phyloP scores from a whole-genome alignment of 2,113 vertebrate genomes.

The Ardeotis arabs region DNA sequence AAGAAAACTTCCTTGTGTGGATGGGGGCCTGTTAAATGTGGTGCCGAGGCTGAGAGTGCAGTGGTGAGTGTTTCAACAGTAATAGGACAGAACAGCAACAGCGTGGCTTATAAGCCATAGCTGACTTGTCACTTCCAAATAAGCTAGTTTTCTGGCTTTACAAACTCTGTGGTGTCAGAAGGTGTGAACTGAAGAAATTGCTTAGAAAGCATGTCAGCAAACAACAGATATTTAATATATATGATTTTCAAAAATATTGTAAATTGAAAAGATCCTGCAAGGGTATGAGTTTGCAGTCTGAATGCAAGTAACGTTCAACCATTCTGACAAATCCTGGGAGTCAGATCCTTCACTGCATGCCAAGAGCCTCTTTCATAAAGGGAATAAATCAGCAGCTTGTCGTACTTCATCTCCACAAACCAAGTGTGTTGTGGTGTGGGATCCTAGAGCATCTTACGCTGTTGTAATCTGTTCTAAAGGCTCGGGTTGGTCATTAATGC shows the following conservation, averaged over 20 bases:
- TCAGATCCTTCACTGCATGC: background rate
- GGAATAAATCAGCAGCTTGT: background rate
- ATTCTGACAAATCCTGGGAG: background rate
- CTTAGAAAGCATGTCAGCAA: background rate
- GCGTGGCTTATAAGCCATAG: background rate
- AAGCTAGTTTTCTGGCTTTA: background rate
- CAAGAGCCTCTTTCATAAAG: background rate
- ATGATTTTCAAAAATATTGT: background rate
- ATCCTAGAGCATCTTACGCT: background rate
- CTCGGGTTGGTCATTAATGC: background rate
- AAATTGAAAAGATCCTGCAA: background rate
- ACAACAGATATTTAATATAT: background rate
- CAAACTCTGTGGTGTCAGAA: background rate
- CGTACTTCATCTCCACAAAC: background rate
- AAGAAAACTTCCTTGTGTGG: background rate
- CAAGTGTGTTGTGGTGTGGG: fast-evolving
- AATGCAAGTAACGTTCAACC: background rate
- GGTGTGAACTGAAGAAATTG: background rate
- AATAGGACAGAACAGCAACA: background rate
- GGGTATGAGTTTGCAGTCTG: background rate
- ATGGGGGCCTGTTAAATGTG: background rate
- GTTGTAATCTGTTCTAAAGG: background rate
- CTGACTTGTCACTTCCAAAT: background rate
- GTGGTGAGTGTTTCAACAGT: background rate
- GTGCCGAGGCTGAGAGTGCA: background rate